Evolutionary conservation across 2,113 vertebrate species (phyloP).

Genomic region (Laticauda laticaudata): DNA sequence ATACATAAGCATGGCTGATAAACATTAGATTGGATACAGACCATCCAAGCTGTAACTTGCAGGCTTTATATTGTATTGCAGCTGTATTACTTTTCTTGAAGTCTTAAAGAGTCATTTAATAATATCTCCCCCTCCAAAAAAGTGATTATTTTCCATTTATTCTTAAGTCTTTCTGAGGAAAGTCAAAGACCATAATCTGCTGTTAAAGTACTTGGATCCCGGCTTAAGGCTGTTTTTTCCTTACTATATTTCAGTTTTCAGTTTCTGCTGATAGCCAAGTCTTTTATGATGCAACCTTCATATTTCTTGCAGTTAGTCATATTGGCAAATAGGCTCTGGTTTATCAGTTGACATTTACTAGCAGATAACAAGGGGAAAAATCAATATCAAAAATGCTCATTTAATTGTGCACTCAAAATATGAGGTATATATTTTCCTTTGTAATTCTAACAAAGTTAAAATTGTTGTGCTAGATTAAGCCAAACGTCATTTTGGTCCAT

Average conservation of each 20-base stretch:
- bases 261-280: neutral
- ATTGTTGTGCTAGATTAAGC: neutral
- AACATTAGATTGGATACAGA: neutral
- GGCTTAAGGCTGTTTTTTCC: neutral
- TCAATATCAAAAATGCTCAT: constrained; percentile 9
- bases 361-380: constrained; percentile 22
- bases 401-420: neutral
- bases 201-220: neutral
- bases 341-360: constrained; percentile 3
- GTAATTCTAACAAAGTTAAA: neutral
- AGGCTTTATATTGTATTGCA: neutral
- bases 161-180: neutral
- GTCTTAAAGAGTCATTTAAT: neutral
- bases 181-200: neutral
- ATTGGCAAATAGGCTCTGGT: constrained; percentile 18
- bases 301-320: constrained; percentile 15
- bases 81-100: neutral
- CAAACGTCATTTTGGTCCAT: neutral
- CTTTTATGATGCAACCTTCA: constrained; percentile 32
- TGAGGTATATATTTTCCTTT: constrained; percentile 28
- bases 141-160: neutral
- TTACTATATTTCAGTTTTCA: neutral
- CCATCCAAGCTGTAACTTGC: neutral
- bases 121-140: neutral
- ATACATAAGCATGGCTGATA: neutral